phyloP scores from a whole-genome alignment of 2,113 vertebrate genomes.

The Saimiri boliviensis region DNA sequence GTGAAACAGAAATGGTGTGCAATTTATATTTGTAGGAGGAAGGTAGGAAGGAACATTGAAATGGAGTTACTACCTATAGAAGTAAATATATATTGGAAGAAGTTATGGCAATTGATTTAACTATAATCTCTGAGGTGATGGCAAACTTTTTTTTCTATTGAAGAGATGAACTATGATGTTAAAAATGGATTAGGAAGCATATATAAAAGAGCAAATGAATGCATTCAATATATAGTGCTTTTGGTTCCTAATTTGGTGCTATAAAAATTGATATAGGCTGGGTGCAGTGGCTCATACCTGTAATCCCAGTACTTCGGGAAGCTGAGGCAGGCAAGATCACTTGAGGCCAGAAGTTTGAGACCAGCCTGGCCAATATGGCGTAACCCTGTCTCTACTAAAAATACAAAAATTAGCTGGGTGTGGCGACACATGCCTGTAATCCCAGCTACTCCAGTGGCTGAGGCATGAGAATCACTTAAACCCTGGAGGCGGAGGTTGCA shows the following conservation, averaged over 20 bases:
- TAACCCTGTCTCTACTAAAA: too few species aligned
- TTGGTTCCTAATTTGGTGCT: background rate
- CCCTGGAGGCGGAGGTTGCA: too few species aligned
- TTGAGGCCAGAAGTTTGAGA: too few species aligned
- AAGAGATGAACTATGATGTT: background rate
- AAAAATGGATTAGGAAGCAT: background rate
- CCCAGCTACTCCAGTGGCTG: background rate
- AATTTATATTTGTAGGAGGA: background rate
- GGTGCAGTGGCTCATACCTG: too few species aligned
- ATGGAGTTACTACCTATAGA: background rate
- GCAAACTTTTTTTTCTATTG: background rate
- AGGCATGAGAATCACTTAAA: background rate
- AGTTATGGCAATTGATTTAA: background rate
- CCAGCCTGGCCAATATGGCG: too few species aligned
- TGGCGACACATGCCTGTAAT: background rate
- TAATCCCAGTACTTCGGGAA: too few species aligned
- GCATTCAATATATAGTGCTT: background rate
- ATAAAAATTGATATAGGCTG: background rate
- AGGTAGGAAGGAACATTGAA: background rate
- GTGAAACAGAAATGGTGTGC: background rate
- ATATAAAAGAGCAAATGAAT: background rate
- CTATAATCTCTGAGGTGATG: background rate
- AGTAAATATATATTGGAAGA: background rate
- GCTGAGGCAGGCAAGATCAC: too few species aligned
- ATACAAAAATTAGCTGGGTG: background rate